Evolutionary conservation across 2,113 vertebrate species (phyloP).

Genomic region (Casuarius casuarius): DNA sequence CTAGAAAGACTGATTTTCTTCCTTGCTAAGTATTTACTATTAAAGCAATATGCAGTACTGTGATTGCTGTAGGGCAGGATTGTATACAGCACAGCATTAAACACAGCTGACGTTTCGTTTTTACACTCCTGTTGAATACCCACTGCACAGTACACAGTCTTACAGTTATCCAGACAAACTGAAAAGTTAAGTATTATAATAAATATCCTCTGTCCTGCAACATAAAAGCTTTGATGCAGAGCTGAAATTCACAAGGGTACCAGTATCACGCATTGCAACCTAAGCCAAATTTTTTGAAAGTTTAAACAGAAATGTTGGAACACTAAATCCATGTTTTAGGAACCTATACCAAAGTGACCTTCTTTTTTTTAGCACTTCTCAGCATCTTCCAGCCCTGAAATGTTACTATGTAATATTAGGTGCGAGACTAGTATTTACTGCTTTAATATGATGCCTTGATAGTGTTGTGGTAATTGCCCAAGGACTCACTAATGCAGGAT

Average conservation of each 20-base stretch:
- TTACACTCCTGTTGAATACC: conserved; percentile 55
- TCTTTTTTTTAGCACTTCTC: conserved; percentile 46
- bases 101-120: conserved; percentile 70
- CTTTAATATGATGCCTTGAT: conserved; percentile 65
- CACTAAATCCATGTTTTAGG: conserved; percentile 39
- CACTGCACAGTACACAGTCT: conserved; percentile 15
- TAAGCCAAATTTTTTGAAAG: conserved; percentile 63
- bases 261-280: conserved; percentile 42
- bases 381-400: conserved; percentile 22
- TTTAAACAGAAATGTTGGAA: conserved; percentile 59
- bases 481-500: conserved; percentile 51
- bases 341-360: not conserved
- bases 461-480: conserved; percentile 53
- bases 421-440: conserved; percentile 66
- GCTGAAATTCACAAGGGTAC: conserved; percentile 57
- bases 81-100: conserved; percentile 67
- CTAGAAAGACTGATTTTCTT: conserved; percentile 62
- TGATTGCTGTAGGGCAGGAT: conserved; percentile 57
- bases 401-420: conserved; percentile 31
- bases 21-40: conserved; percentile 67
- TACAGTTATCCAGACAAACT: conserved; percentile 52
- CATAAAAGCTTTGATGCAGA: conserved; percentile 69
- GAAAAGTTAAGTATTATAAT: conserved; percentile 65
- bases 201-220: conserved; percentile 61
- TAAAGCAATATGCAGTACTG: conserved; percentile 21